phyloP scores from a whole-genome alignment of 2,797 vertebrate genomes.

The Trichosurus vulpecula region DNA sequence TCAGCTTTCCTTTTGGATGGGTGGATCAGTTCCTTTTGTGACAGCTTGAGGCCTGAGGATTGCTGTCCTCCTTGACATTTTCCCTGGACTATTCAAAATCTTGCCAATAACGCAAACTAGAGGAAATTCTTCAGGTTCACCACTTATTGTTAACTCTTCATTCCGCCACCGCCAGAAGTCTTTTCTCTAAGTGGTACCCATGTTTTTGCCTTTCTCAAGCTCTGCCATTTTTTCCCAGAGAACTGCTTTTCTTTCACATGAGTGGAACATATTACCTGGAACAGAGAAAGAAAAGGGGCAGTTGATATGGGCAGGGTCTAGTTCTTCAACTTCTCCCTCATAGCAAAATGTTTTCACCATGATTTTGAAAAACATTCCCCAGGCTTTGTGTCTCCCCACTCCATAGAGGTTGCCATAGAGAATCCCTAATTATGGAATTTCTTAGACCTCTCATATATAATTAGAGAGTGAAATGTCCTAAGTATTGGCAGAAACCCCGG shows the following conservation, averaged over 20 bases:
- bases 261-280: background rate
- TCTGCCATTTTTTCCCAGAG: background rate
- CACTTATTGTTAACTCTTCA: background rate
- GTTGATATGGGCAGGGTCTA: background rate
- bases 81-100: background rate
- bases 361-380: background rate
- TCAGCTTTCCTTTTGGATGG: background rate
- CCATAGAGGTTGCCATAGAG: background rate
- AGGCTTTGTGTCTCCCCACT: background rate
- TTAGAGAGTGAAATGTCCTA: background rate
- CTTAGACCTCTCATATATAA: background rate
- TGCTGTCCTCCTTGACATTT: background rate
- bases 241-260: background rate
- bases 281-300: background rate
- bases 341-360: background rate
- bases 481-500: background rate
- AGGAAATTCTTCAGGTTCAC: background rate
- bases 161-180: slow-evolving; percentile 26
- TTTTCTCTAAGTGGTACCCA: slow-evolving; percentile 42
- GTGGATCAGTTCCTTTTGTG: background rate
- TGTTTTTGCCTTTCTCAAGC: background rate
- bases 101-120: slow-evolving; percentile 23
- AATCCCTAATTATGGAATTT: background rate
- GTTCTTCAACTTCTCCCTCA: background rate
- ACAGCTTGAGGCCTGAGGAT: slow-evolving; percentile 43